Evolutionary conservation across 1,140 invertebrate species (phyloP), one percentile per base, ranked within the genome.

Genomic region (Eumeta japonica): DNA sequence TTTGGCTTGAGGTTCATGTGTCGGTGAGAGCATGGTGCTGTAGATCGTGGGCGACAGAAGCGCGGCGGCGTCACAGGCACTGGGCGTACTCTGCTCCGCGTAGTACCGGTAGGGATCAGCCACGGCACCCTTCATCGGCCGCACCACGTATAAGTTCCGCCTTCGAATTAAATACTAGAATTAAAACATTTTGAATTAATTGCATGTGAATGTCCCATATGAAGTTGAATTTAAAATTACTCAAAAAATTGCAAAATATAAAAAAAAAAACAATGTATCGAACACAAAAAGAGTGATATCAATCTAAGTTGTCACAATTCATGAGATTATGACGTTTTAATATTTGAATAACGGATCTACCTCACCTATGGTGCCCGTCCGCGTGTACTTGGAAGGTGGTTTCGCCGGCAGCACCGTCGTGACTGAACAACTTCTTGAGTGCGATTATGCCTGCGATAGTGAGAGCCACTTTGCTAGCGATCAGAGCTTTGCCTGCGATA

Each of bases 381-480:
- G 81, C 80, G 42, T 83, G 81, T 27, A 84, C 82, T 58, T 84
- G 82, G 65, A 84, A 81, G 38, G 79, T 79, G 10, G 81, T 79
- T 52, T 82, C 78, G 20, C 79, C 77, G 33, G 77, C 59, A 28
- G 75, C 61, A 34, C 70, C 65, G 43, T 83, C 81, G 32, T 81
- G 80, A 35, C 81, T 80, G 61, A 84, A 84, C 39, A 85, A 70
- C 56, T 85, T 85, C 67, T 84, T 86, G 16, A 86, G 67, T 15
- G 81, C 83, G 41, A 85, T 83, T 20, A 84, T 82, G 24, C 83
- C 81, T 31, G 83, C 81, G 40, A 86, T 84, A 30, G 83, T 83
- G 20, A 86, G 57, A 0, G 83, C 83, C 28, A 84, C 79, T 52
- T 86, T 86, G 59, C 82, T 83, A 41, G 83, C 82, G 33, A 86